Evolutionary conservation across 2,797 vertebrate species (phyloP), one percentile per base, ranked within the genome.

Genomic region (Enoplosus armatus): DNA sequence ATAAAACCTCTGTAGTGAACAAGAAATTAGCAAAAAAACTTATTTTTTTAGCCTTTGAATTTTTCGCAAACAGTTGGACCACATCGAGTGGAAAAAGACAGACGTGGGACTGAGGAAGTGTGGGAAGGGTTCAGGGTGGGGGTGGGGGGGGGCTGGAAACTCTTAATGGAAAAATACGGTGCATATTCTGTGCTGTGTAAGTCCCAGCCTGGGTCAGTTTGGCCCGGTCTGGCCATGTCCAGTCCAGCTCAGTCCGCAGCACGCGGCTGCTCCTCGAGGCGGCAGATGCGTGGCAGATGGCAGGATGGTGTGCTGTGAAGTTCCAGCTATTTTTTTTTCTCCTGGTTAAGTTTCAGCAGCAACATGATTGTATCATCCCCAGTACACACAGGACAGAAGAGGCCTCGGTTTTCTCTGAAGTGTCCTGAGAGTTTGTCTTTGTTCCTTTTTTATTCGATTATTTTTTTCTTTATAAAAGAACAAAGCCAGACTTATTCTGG

Each of bases 1-100:
- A 93, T 87, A 86, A 94, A 95, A 94, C 92, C 93, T 95, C 95
- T 91, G 94, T 95, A 96, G 95, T 94, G 87, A 90, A 93, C 85
- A 89, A 92, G 87, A 94, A 92, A 92, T 93, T 93, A 94, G 93
- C 73, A 79, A 79, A 89, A 87, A 87, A 85, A 77, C 43, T 47
- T 93, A 91, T 95, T 95, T 95, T 95, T 94, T 92, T 93, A 92
- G 89, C 86, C 80, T 94, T 92, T 85, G 80, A 85, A 88, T 90
- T 93, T 91, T 88, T 91, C 67, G 79, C 72, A 83, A 86, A 85
- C 81, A 80, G 92, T 91, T 70, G 87, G 89, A 93, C 77, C 26
- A 60, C 66, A 60, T 77, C 43, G 22, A 82, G 76, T 60, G 67
- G 75, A 50, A 77, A 70, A n/a, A 41, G 60, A 85, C 69, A 62